These are phyloP conservation scores for Falcunculus frontatus DNA, from an alignment of 2,113 vertebrate genomes.

Conservation along the genomic window DNA sequence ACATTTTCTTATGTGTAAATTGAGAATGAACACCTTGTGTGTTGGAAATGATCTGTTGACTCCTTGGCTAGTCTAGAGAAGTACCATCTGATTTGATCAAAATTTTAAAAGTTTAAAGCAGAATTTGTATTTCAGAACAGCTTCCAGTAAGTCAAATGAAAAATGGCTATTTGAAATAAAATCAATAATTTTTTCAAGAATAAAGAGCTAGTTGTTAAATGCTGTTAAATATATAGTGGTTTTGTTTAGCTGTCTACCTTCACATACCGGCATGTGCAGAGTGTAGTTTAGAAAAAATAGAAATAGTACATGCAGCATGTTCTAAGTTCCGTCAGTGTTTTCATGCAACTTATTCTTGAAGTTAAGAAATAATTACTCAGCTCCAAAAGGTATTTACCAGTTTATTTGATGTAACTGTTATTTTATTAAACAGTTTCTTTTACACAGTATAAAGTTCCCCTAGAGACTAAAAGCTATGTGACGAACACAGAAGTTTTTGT, in stretches of 20 bases:
- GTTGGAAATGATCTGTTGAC: neutral
- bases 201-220: neutral
- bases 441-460: neutral
- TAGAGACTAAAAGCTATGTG: neutral
- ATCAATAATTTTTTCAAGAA: neutral
- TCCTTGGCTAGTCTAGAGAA: neutral
- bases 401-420: neutral
- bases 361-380: neutral
- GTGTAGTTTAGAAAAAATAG: neutral
- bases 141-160: neutral
- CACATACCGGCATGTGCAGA: neutral
- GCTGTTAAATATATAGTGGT: neutral
- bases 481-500: neutral
- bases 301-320: neutral
- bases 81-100: neutral
- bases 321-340: neutral
- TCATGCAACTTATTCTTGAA: neutral
- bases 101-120: neutral
- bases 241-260: neutral
- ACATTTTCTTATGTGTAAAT: neutral
- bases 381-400: neutral
- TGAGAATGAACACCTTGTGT: neutral
- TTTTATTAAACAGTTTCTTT: neutral
- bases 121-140: neutral
- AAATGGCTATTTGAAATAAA: neutral